A percentile compares a stretch with the other conserved stretches of the same genome.
Conservation (phyloP, 1,140 invertebrate genomes). For the Limonius californicus region DNA sequence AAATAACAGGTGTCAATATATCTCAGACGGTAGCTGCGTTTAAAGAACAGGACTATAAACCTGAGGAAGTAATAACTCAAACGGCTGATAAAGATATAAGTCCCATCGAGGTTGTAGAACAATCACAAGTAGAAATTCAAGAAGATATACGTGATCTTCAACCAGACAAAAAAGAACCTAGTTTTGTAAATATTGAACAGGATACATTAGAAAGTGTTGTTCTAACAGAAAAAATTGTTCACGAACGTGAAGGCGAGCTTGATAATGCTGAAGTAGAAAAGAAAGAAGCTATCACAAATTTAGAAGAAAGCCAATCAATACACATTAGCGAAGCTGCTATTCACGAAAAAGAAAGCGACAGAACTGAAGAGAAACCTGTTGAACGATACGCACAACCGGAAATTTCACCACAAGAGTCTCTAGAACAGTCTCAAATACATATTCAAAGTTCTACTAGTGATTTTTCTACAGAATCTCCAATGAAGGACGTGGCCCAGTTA, state of each 20-base stretch:
- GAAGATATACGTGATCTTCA: constrained; percentile 30
- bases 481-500: constrained; percentile 43
- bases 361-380: constrained; percentile 29
- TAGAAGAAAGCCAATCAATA: constrained; percentile 48
- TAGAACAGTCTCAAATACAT: constrained; percentile 48
- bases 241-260: constrained; percentile 34
- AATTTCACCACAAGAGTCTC: constrained; percentile 49
- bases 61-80: constrained; percentile 40
- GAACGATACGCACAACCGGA: constrained; percentile 35
- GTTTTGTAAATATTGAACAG: constrained; percentile 4
- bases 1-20: constrained; percentile 48
- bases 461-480: constrained; percentile 36
- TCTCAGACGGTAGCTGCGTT: constrained; percentile 49
- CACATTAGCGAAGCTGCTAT: constrained; percentile 45
- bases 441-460: constrained; percentile 42
- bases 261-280: constrained; percentile 25
- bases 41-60: constrained; percentile 41
- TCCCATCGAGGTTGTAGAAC: constrained; percentile 32
- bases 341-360: constrained; percentile 46
- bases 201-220: constrained; percentile 18
- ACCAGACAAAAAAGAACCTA: not conserved
- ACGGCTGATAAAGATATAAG: constrained; percentile 42
- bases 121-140: constrained; percentile 31
- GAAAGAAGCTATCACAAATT: constrained; percentile 39
- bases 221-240: constrained; percentile 21